Evolutionary conservation across 2,113 vertebrate species (phyloP).

Genomic region (Boulengeromyrus knoepffleri): DNA sequence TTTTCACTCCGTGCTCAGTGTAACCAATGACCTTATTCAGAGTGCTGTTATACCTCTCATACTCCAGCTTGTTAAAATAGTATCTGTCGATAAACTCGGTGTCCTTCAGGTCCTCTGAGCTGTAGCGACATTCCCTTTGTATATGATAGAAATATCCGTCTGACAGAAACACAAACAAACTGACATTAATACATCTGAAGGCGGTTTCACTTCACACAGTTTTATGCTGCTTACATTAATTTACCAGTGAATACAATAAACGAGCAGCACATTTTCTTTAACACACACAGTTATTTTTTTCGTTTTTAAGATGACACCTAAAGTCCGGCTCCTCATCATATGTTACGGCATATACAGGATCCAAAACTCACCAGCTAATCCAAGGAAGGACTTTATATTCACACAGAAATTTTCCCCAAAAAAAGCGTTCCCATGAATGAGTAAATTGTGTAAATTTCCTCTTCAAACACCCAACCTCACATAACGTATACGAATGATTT

Average conservation of each 20-base stretch:
- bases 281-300: no score
- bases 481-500: neutral
- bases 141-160: neutral
- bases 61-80: conserved; percentile 16
- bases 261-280: neutral
- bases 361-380: no score
- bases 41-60: conserved; percentile 22
- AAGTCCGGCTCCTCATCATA: no score
- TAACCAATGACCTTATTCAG: conserved; percentile 29
- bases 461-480: neutral
- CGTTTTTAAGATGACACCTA: no score
- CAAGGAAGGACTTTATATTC: no score
- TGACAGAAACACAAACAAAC: neutral
- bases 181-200: neutral
- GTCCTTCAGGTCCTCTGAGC: conserved; percentile 36
- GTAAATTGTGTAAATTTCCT: neutral
- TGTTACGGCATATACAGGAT: no score
- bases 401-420: neutral
- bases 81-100: conserved; percentile 13
- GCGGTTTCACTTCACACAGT: neutral
- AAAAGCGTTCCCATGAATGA: neutral
- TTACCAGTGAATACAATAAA: neutral
- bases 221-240: neutral
- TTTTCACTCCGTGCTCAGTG: conserved; percentile 19
- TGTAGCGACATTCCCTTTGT: rapidly evolving